Evolutionary conservation across 2,113 vertebrate genomes (phyloP), one percentile per base, ranked within the genome.

Genomic region (Coregonus clupeaformis): DNA sequence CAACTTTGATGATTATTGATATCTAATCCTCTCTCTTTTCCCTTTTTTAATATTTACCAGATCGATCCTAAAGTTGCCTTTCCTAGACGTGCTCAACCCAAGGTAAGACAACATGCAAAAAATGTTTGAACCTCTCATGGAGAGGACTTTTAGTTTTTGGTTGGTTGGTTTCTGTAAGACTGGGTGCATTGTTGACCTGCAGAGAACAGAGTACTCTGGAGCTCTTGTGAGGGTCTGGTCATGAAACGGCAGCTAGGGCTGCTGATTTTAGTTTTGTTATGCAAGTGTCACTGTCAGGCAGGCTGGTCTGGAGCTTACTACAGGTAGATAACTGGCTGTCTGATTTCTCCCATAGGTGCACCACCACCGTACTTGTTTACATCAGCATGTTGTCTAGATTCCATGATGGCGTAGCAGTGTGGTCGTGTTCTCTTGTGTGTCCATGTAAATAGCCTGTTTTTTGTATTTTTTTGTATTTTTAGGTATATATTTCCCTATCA

Each of bases 41-140:
- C 63, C 75, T 87, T 89, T 70, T 86, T 77, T 87, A 81, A 74
- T 80, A 55, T 70, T 68, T 77, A 76, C 80, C 91, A 97, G 96
- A 97, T 97, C 92, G 95, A 97, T 91, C 96, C 96, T 88, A 97
- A 97, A 96, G 96, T 97, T 93, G 96, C 96, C 91, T 97, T 97
- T 92, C 96, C 96, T 82, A 93, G 95, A 90, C 94, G 95, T 90
- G 95, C 96, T 81, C 96, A 97, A 87, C 96, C 95, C 88, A 96
- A 97, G 96, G 96, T 97, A 95, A 95, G 95, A 52, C 36, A 42
- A 42, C 36, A 42, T 42, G 36, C 36, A 9, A 6, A 18, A 7
- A 22, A 3, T 1, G 13, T 49, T 16, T 49, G 14, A 16, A 49
- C 36, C 14, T 49, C 47, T 49, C 14, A 3, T 49, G 47, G 47